Evolutionary conservation across 2,113 vertebrate genomes (phyloP).

Genomic region (Myxocyprinus asiaticus): DNA sequence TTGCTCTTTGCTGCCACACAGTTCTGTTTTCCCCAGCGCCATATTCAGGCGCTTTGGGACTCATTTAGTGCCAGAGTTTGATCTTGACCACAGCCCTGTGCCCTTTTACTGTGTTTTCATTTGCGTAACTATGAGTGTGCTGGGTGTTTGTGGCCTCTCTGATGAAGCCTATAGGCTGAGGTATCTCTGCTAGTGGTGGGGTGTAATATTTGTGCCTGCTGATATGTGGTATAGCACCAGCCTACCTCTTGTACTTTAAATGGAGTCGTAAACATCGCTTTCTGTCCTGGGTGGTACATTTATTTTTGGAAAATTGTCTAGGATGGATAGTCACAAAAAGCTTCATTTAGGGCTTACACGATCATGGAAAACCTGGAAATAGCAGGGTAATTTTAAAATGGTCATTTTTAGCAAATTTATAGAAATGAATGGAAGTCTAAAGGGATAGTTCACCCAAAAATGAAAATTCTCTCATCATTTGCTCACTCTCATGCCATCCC

Average conservation of each 20-base stretch:
- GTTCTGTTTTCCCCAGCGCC: neutral
- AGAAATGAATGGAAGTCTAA: too few relatives aligned
- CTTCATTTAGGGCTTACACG: too few relatives aligned
- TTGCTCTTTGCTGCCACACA: slow-evolving; percentile 18
- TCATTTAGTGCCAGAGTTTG: slow-evolving; percentile 22
- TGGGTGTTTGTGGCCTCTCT: slow-evolving; percentile 11
- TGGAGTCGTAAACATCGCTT: too few relatives aligned
- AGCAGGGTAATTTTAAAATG: too few relatives aligned
- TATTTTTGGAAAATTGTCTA: too few relatives aligned
- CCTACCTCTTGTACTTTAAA: neutral
- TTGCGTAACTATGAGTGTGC: neutral
- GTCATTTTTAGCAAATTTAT: too few relatives aligned
- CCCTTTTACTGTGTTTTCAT: neutral
- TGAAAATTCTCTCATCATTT: too few relatives aligned
- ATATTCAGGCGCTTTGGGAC: neutral
- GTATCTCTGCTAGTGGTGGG: neutral
- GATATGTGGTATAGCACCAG: neutral
- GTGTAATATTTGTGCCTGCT: neutral
- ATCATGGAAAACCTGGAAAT: too few relatives aligned
- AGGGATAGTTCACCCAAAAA: too few relatives aligned
- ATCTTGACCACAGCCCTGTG: neutral
- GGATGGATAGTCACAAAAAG: too few relatives aligned
- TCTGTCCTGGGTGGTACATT: too few relatives aligned
- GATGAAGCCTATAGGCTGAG: neutral
- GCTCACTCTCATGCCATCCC: too few relatives aligned